These are phyloP conservation scores for Pseudococcus jackbeardsleyi DNA, from an alignment of 2,888 invertebrate species.

Conservation along the genomic window DNA sequence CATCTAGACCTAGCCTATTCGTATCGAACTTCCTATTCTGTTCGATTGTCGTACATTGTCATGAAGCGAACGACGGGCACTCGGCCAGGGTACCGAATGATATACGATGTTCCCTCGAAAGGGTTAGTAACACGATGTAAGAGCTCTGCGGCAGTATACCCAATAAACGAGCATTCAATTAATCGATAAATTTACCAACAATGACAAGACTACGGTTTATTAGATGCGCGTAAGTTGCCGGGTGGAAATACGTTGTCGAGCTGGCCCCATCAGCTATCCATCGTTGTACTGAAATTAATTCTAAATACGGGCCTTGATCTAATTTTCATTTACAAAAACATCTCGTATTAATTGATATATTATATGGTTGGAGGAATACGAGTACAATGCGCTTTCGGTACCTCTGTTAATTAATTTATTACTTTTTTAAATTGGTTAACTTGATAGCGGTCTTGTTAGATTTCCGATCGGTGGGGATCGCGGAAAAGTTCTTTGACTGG, in stretches of 20 bases:
- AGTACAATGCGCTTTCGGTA: neutral
- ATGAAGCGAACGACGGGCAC: neutral
- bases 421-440: neutral
- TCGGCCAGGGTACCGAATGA: neutral
- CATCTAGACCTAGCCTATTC: neutral
- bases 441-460: neutral
- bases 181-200: conserved; percentile 17
- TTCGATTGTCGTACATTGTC: neutral
- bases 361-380: neutral
- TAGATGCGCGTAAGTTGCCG: neutral
- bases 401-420: conserved; percentile 8
- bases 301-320: conserved; percentile 41
- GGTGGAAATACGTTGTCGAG: too few relatives aligned
- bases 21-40: neutral
- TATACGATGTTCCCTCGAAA: neutral
- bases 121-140: conserved; percentile 17
- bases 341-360: neutral
- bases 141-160: neutral
- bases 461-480: neutral
- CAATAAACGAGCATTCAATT: neutral
- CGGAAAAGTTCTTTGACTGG: too few relatives aligned
- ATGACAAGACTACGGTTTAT: conserved; percentile 12
- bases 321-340: conserved; percentile 17
- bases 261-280: neutral
- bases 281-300: neutral